Evolutionary conservation across 2,797 vertebrate genomes (phyloP).

Genomic region (Xiphophorus birchmanni): DNA sequence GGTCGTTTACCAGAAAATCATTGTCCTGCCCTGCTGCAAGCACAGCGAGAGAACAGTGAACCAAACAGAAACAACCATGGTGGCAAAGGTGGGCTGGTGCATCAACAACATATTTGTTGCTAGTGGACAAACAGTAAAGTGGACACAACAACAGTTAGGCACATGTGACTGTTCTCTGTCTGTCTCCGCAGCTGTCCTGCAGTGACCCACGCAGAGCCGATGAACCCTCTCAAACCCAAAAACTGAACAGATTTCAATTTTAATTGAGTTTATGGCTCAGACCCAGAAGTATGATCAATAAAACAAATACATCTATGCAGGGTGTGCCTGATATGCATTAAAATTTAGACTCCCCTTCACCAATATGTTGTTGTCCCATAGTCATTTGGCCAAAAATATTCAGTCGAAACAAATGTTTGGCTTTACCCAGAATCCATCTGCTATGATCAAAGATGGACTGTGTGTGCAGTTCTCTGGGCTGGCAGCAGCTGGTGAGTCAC

Average conservation of each 20-base stretch:
- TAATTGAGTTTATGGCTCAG: constrained; percentile 26
- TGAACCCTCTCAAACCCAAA: background rate
- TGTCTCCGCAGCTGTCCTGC: constrained; percentile 39
- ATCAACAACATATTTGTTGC: constrained; percentile 64
- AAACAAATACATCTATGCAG: constrained; percentile 22
- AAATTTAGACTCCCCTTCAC: constrained; percentile 21
- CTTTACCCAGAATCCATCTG: constrained; percentile 44
- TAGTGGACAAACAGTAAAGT: constrained; percentile 61
- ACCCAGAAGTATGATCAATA: constrained; percentile 17
- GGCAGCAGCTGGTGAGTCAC: constrained; percentile 67
- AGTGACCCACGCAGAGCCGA: constrained; percentile 41
- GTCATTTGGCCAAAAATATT: constrained; percentile 37
- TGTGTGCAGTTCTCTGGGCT: constrained; percentile 42
- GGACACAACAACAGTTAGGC: constrained; percentile 45
- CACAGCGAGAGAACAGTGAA: constrained; percentile 17
- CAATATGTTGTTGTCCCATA: constrained; percentile 30
- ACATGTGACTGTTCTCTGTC: constrained; percentile 60
- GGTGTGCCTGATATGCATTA: constrained; percentile 30
- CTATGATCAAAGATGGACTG: constrained; percentile 32
- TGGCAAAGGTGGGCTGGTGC: constrained; percentile 52
- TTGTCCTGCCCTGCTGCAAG: constrained; percentile 47
- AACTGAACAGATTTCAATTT: constrained; percentile 31
- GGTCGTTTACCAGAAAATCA: constrained; percentile 55
- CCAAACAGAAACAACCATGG: constrained; percentile 32
- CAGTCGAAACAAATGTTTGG: constrained; percentile 56